Evolutionary conservation across 2,797 vertebrate species (phyloP).

Genomic region (Cyprinodon diabolis): DNA sequence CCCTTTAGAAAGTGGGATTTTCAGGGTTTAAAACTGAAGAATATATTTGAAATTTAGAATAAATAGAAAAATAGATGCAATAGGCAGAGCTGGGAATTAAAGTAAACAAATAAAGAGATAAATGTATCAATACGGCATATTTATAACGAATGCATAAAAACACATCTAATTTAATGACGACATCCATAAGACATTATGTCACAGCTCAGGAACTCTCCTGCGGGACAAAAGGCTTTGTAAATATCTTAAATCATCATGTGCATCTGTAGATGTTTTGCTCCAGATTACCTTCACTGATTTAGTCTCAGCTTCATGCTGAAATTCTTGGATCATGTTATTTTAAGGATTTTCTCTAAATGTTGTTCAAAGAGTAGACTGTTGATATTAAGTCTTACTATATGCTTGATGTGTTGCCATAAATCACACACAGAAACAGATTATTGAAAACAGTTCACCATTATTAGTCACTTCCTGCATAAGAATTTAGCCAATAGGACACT

Average conservation of each 20-base stretch:
- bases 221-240: background rate
- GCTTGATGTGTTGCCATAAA: background rate
- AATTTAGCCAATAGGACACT: background rate
- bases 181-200: background rate
- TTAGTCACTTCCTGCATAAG: slow-evolving; percentile 2
- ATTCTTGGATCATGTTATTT: background rate
- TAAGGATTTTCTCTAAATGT: background rate
- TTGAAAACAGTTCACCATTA: slow-evolving; percentile 22
- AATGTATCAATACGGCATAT: background rate
- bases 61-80: background rate
- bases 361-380: background rate
- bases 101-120: too few relatives aligned
- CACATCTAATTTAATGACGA: background rate
- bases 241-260: background rate
- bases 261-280: background rate
- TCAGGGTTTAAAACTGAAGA: background rate
- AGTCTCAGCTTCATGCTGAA: background rate
- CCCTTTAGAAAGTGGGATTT: background rate
- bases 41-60: background rate
- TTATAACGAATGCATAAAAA: background rate
- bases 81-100: background rate
- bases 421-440: slow-evolving; percentile 16
- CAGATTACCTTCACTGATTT: background rate
- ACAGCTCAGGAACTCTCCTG: background rate
- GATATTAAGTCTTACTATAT: background rate